Conservation (phyloP, 1,140 invertebrate species). For the Nephila pilipes region DNA sequence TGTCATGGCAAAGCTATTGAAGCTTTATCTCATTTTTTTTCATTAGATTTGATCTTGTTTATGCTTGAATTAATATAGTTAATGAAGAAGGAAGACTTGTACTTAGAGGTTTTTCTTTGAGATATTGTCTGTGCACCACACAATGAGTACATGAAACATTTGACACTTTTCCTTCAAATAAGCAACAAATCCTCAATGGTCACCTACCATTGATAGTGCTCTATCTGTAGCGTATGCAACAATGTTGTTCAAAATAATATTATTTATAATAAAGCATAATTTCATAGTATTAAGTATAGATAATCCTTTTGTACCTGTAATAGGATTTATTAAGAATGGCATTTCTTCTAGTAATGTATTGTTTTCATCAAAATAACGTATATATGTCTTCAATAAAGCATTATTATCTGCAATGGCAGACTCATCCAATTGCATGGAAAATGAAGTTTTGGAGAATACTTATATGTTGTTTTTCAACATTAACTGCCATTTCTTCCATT, state of each 20-base stretch:
- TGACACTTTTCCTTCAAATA: constrained; percentile 76
- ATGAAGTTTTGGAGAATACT: not conserved
- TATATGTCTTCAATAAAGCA: not conserved
- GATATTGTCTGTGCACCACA: not conserved
- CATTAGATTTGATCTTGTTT: constrained; percentile 1
- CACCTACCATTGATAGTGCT: constrained; percentile 79
- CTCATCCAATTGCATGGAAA: not conserved
- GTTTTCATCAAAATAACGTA: constrained; percentile 2
- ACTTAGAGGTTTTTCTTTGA: constrained; percentile 24
- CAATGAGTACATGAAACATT: constrained; percentile 40
- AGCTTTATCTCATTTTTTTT: constrained; percentile 14
- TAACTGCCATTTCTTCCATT: no score
- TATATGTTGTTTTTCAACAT: no score
- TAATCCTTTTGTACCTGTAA: not conserved
- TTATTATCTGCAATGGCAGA: not conserved
- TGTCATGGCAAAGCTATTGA: no score
- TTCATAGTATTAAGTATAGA: not conserved
- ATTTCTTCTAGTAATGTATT: not conserved
- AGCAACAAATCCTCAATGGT: constrained; percentile 79
- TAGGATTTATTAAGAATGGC: not conserved
- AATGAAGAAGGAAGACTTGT: not conserved
- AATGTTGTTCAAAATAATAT: constrained; percentile 78
- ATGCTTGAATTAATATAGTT: not conserved
- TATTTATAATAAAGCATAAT: not conserved
- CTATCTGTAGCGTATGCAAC: constrained; percentile 79